These are phyloP conservation scores for Plagodis dolabraria DNA, from an alignment of 2,888 invertebrate genomes.

Conservation along the genomic window DNA sequence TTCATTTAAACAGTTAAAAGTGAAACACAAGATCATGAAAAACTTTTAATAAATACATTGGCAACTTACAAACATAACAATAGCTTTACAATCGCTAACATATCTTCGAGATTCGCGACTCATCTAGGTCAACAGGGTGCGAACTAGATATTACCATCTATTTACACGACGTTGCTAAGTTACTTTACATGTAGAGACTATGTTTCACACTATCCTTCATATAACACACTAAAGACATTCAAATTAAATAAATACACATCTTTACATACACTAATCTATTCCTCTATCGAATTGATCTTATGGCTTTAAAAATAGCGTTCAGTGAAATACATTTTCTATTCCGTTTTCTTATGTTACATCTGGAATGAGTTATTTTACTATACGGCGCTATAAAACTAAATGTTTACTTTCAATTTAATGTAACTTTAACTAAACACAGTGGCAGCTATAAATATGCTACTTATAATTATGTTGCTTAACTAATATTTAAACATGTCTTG, in stretches of 20 bases:
- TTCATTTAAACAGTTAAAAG: neutral
- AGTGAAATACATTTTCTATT: constrained; percentile 32
- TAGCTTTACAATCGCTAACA: constrained; percentile 44
- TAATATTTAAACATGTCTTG: no score
- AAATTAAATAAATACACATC: constrained; percentile 21
- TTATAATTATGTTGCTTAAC: no score
- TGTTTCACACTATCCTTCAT: constrained; percentile 25
- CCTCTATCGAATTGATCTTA: constrained; percentile 35
- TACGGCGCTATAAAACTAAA: constrained; percentile 7
- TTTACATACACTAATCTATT: constrained; percentile 10
- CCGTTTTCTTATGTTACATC: constrained; percentile 34
- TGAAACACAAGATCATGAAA: constrained; percentile 51
- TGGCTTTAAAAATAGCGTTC: constrained; percentile 32
- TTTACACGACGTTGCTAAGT: constrained; percentile 64
- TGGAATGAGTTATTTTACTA: constrained; percentile 26
- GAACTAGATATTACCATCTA: constrained; percentile 55
- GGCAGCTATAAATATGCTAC: no score
- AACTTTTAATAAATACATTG: constrained; percentile 58
- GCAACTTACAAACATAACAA: constrained; percentile 75
- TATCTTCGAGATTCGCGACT: constrained; percentile 10
- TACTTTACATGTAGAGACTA: constrained; percentile 49
- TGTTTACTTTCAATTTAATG: neutral
- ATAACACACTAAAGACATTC: constrained; percentile 25
- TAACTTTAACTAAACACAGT: no score
- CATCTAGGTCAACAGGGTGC: constrained; percentile 43